Evolutionary conservation across 2,797 vertebrate genomes (phyloP).

Genomic region (Liparis tanakae): DNA sequence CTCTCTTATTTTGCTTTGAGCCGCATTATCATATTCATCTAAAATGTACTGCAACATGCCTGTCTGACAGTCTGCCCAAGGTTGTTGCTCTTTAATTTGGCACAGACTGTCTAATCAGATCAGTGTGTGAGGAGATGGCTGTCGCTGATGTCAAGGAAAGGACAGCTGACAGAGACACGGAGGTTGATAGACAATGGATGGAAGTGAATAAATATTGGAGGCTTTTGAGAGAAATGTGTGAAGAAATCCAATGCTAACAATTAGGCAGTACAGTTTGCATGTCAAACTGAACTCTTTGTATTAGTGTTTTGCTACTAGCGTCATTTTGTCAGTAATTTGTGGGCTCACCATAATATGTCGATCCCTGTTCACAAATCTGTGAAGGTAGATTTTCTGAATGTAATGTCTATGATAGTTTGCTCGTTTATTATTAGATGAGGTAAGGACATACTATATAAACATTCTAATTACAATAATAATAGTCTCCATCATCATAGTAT

Average conservation of each 20-base stretch:
- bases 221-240: slow-evolving; percentile 24
- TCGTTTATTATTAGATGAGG: background rate
- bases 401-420: background rate
- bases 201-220: slow-evolving; percentile 45
- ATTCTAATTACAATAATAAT: background rate
- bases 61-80: slow-evolving; percentile 60
- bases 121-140: slow-evolving; percentile 66
- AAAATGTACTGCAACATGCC: slow-evolving; percentile 54
- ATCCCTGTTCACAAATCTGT: slow-evolving; percentile 2
- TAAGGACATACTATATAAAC: background rate
- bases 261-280: background rate
- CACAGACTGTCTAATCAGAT: slow-evolving; percentile 75
- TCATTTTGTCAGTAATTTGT: background rate
- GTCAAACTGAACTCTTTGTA: background rate
- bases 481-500: background rate
- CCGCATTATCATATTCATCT: slow-evolving; percentile 40
- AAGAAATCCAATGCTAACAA: background rate
- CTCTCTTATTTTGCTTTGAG: slow-evolving; percentile 13
- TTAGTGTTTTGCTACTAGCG: background rate
- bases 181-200: slow-evolving; percentile 50
- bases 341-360: background rate
- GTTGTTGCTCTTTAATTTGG: slow-evolving; percentile 75
- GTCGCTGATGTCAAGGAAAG: slow-evolving; percentile 67
- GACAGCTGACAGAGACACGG: slow-evolving; percentile 57
- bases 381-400: background rate